A percentile compares a stretch with the other conserved stretches of the same genome.
Conservation (phyloP, 2,797 vertebrate genomes). For the Tragelaphus eurycerus region DNA sequence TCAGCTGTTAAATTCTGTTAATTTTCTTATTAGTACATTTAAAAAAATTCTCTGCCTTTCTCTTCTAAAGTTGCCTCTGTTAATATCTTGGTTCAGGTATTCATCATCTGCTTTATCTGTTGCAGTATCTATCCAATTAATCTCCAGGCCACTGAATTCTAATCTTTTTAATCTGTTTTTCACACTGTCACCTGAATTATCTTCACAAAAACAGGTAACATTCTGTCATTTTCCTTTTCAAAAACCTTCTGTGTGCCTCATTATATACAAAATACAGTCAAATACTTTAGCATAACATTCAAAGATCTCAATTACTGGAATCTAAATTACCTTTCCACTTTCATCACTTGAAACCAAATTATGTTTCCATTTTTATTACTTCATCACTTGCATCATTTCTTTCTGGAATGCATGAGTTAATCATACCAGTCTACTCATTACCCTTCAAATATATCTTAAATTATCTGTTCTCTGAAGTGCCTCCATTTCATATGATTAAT, state of each 20-base stretch:
- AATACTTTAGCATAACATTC: not conserved
- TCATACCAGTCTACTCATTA: not conserved
- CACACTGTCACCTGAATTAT: not conserved
- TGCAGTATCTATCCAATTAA: not conserved
- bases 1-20: not conserved
- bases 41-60: not conserved
- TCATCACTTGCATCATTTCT: not conserved
- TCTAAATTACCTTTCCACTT: conserved; percentile 31
- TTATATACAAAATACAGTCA: conserved; percentile 12
- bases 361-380: not conserved
- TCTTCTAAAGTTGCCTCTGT: not conserved
- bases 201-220: not conserved
- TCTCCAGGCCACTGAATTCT: not conserved
- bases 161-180: conserved; percentile 21
- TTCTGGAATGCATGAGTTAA: not conserved
- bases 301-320: not conserved
- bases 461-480: not conserved
- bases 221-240: conserved; percentile 15
- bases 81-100: not conserved
- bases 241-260: not conserved
- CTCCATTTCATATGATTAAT: not conserved
- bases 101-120: not conserved
- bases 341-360: conserved; percentile 24
- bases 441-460: not conserved
- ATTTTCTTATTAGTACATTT: not conserved